Base-by-base conservation (phyloP, 2,113 vertebrate species). In the Lamprologus lemairii region DNA sequence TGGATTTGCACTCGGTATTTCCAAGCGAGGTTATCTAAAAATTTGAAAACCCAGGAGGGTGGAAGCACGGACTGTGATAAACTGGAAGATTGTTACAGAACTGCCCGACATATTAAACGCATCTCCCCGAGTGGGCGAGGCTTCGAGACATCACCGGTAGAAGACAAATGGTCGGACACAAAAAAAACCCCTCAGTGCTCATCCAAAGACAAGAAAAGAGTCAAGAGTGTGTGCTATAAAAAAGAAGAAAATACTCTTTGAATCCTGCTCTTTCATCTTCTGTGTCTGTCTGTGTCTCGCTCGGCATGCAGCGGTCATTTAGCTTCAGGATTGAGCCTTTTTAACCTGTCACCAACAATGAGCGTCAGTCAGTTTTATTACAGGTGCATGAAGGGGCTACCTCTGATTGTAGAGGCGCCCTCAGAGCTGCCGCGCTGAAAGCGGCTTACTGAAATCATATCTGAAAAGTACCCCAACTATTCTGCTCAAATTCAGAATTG, bases 331-430 rank as follows among this genome's bases (percentile, higher is more conserved):
- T 13, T 54, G 47, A 90, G 88, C 13, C 88, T 35, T 86, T 91
- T 87, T 17, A 81, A 51, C 55, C 63, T 89, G 89, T 85, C 84
- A 84, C 79, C 87, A 57, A 47, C 86, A 79, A 88, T 91, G 75
- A 82, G 78, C 10, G 65, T 91, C 92, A 88, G 65, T 85, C 87
- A 89, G 7, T 80, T 80, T 85, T 82, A 88, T 85, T 45, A 71
- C 73, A 78, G 73, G 73, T 78, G 26, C 26, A 78, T 31, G 26
- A n/a, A 51, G 45, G 10, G 17, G 73, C 26, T 49, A 31, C 26
- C 9, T 49, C 10, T 49, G 26, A 49, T 78, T 28, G 68, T 23
- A 45, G 68, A 51, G 26, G 45, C 5, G 26, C 28, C 73, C 73
- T 51, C 17, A 78, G 26, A 51, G 26, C 73, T 49, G 42, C 16